These are phyloP conservation scores for Andrena praecox DNA, from an alignment of 2,888 invertebrate genomes.

Conservation along the genomic window DNA sequence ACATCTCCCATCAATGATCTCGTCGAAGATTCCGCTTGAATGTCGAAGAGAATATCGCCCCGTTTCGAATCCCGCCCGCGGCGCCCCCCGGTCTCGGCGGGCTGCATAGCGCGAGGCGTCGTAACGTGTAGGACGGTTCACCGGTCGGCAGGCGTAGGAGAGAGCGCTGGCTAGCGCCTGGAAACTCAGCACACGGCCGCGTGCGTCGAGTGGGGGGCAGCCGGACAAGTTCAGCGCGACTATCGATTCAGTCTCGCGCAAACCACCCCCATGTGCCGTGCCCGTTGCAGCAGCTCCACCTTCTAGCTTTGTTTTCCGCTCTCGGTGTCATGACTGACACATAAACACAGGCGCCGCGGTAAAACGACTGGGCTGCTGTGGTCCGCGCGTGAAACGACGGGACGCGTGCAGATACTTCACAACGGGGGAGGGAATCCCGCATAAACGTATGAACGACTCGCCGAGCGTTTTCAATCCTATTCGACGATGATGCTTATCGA, in stretches of 20 bases:
- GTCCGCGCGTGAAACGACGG: not conserved
- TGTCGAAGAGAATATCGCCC: not conserved
- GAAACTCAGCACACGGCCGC: constrained; percentile 49
- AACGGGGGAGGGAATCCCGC: not conserved
- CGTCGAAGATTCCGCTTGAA: no score
- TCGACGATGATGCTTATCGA: constrained; percentile 60
- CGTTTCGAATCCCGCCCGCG: not conserved
- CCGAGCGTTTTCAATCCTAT: constrained; percentile 26
- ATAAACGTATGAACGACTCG: constrained; percentile 10
- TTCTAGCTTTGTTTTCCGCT: constrained; percentile 58
- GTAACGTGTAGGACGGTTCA: constrained; percentile 43
- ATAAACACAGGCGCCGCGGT: constrained; percentile 56
- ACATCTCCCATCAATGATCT: no score
- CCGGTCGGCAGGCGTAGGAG: constrained; percentile 49
- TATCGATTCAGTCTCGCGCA: constrained; percentile 82
- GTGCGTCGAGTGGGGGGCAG: constrained; percentile 61
- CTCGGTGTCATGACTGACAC: constrained; percentile 63
- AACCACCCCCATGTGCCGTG: constrained; percentile 78
- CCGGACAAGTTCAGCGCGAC: constrained; percentile 76
- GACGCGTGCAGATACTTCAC: constrained; percentile 4
- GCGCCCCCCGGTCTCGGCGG: constrained; percentile 7
- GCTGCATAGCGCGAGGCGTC: constrained; percentile 46
- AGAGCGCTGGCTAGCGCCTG: constrained; percentile 56
- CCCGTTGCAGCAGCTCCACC: constrained; percentile 65
- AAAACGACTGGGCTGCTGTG: constrained; percentile 32